phyloP scores from a whole-genome alignment of 2,888 invertebrate genomes.

The Strigamia transsilvanica region DNA sequence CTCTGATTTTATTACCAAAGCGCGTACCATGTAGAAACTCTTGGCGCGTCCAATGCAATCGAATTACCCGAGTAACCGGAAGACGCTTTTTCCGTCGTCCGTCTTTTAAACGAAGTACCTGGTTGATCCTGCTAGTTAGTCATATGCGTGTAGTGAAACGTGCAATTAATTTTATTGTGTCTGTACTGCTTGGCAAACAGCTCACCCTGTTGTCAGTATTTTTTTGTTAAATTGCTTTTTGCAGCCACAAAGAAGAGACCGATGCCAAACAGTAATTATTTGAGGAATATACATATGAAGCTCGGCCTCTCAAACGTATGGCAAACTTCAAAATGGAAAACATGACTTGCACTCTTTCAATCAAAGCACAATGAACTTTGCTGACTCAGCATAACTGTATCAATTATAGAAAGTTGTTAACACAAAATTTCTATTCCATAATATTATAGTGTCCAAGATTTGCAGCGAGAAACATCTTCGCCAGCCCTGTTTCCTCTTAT shows the following conservation, averaged over 20 bases:
- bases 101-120: neutral
- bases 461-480: neutral
- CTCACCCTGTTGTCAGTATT: neutral
- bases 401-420: slow-evolving; percentile 29
- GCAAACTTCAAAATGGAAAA: slow-evolving; percentile 30
- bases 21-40: no score
- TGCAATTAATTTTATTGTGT: neutral
- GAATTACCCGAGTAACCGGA: no score
- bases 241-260: neutral
- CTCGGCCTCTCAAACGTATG: neutral
- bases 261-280: neutral
- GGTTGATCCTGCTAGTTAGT: neutral
- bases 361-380: slow-evolving; percentile 41
- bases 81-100: neutral
- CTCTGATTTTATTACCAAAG: no score
- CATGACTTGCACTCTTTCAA: slow-evolving; percentile 46
- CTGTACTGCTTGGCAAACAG: neutral
- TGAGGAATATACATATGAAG: neutral
- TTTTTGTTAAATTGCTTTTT: neutral
- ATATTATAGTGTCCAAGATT: no score
- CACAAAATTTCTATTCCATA: slow-evolving; percentile 14
- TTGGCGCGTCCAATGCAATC: no score
- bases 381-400: slow-evolving; percentile 32
- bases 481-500: neutral
- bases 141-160: neutral